phyloP scores from a whole-genome alignment of 2,888 invertebrate species.

The Orthosia gracilis region DNA sequence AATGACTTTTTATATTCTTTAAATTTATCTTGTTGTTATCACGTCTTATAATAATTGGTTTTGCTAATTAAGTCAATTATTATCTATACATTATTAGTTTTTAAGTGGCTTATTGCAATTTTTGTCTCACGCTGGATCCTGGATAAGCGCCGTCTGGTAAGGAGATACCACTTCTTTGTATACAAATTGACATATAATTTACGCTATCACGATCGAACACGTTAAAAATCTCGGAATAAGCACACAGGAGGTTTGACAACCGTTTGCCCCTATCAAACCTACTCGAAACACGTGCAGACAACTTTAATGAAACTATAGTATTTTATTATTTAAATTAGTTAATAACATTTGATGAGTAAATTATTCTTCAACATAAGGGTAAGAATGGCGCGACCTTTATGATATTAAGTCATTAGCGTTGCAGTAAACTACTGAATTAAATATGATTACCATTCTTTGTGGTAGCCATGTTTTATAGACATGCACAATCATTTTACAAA shows the following conservation, averaged over 20 bases:
- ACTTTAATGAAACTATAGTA: background rate
- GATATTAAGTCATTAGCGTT: slow-evolving; percentile 49
- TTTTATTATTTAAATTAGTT: slow-evolving; percentile 17
- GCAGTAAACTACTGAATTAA: slow-evolving; percentile 27
- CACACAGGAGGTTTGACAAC: too few relatives aligned
- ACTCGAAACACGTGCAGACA: background rate
- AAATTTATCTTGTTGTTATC: background rate
- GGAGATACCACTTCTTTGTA: too few relatives aligned
- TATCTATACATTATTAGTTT: too few relatives aligned
- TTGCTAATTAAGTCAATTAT: too few relatives aligned
- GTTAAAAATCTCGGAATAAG: too few relatives aligned
- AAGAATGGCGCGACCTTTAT: slow-evolving; percentile 16
- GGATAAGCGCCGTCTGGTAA: too few relatives aligned
- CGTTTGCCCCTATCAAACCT: too few relatives aligned
- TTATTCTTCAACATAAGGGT: slow-evolving; percentile 15
- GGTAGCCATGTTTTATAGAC: slow-evolving; percentile 16
- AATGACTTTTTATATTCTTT: background rate
- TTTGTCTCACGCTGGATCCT: too few relatives aligned
- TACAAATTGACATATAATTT: too few relatives aligned
- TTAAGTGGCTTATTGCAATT: too few relatives aligned
- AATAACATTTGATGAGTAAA: slow-evolving; percentile 16
- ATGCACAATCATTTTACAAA: background rate
- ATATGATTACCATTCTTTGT: slow-evolving; percentile 23
- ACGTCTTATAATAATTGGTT: background rate
- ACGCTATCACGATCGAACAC: too few relatives aligned